These are phyloP conservation scores for Drosophila mimetica DNA, from an alignment of 2,888 invertebrate genomes.

Conservation along the genomic window DNA sequence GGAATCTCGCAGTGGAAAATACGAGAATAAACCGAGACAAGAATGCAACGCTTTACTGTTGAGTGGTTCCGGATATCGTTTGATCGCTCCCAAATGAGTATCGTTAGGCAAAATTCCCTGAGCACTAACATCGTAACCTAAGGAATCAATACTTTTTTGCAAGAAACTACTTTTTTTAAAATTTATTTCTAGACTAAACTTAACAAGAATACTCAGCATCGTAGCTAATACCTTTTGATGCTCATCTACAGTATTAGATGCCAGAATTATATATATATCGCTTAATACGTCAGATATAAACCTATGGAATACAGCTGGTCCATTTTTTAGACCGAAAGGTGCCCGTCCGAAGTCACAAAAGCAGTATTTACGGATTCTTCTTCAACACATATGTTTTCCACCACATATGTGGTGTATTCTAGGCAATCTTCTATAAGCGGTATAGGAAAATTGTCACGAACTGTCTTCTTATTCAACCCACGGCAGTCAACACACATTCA, in stretches of 20 bases:
- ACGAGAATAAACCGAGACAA: background rate
- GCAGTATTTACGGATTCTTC: background rate
- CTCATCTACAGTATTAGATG: background rate
- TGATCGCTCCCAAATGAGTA: background rate
- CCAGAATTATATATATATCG: no score
- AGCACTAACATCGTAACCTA: background rate
- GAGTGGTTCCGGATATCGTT: background rate
- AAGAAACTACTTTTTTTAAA: background rate
- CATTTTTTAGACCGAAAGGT: no score
- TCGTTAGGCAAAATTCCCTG: background rate
- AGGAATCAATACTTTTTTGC: background rate
- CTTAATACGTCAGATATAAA: no score
- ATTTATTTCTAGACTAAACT: background rate
- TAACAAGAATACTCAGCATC: background rate
- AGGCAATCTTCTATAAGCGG: background rate
- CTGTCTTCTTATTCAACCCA: background rate
- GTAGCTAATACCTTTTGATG: background rate
- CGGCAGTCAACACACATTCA: background rate
- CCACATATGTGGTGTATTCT: background rate
- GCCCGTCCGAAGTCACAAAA: no score
- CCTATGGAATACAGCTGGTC: no score
- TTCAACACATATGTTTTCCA: background rate
- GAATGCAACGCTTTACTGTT: background rate
- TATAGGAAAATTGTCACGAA: background rate
- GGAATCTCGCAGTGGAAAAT: background rate